Percentiles rank a stretch among this genome's conserved stretches.
These are phyloP conservation scores for Agrenia bidenticulata DNA, from an alignment of 2,888 invertebrate genomes.

Conservation along the genomic window DNA sequence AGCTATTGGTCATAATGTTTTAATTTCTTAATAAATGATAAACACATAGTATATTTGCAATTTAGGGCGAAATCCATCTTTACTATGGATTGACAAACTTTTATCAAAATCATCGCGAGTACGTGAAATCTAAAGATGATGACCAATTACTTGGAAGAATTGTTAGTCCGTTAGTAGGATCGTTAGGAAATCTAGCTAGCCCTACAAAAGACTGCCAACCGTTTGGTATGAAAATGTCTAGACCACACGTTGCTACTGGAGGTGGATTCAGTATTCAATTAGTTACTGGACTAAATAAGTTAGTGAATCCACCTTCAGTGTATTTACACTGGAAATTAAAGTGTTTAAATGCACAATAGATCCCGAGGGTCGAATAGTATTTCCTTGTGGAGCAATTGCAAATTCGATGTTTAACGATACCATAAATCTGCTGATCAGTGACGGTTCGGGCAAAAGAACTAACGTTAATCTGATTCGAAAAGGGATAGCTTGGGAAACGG, in stretches of 20 bases:
- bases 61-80: slow-evolving; percentile 84
- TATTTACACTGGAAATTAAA: no score
- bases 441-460: slow-evolving; percentile 13
- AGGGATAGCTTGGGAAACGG: slow-evolving; percentile 63
- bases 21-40: neutral
- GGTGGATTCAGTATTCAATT: no score
- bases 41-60: slow-evolving; percentile 16
- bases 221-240: no score
- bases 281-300: no score
- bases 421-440: slow-evolving; percentile 19
- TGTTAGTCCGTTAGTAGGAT: no score
- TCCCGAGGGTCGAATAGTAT: slow-evolving; percentile 60
- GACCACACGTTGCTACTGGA: no score
- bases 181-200: slow-evolving; percentile 25
- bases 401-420: slow-evolving; percentile 80
- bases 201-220: slow-evolving; percentile 79
- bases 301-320: no score
- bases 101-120: slow-evolving; percentile 97
- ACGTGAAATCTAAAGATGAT: slow-evolving; percentile 92
- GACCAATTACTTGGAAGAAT: slow-evolving; percentile 83
- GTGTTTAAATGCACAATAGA: slow-evolving; percentile 11
- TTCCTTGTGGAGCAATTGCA: slow-evolving; percentile 98
- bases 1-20: slow-evolving; percentile 30
- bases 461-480: slow-evolving; percentile 54
- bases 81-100: slow-evolving; percentile 97